A percentile compares a stretch with the other conserved stretches of the same genome.
phyloP scores from a whole-genome alignment of 2,888 invertebrate species.

The Notocelia uddmanniana region DNA sequence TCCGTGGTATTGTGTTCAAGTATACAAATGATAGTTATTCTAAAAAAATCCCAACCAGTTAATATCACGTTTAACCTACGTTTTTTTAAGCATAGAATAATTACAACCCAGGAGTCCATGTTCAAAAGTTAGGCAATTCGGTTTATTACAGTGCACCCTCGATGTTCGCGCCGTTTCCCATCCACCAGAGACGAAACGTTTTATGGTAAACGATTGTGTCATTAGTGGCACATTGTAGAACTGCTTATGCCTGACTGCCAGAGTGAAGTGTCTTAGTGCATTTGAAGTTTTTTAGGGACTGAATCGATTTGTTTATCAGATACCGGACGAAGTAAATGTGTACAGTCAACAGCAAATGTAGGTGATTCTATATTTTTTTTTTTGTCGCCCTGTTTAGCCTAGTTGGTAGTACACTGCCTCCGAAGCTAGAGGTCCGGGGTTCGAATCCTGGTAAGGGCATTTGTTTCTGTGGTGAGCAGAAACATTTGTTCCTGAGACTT shows the following conservation, averaged over 20 bases:
- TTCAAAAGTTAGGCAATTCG: background rate
- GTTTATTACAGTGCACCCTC: background rate
- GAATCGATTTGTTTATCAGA: background rate
- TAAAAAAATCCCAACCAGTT: no score
- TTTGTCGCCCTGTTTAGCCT: no score
- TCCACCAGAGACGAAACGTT: constrained; percentile 12
- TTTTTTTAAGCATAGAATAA: background rate
- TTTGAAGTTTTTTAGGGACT: background rate
- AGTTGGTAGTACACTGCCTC: no score
- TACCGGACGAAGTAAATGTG: background rate
- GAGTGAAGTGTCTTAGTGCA: background rate
- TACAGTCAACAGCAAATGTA: no score
- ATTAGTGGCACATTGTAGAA: constrained; percentile 18
- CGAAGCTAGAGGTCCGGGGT: no score
- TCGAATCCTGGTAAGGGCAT: no score
- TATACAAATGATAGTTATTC: no score
- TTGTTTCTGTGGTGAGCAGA: no score
- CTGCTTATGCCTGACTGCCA: constrained; percentile 9
- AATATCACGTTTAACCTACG: no score
- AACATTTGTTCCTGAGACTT: no score
- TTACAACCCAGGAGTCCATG: constrained; percentile 1
- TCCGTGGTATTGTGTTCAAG: no score
- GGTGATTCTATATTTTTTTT: no score
- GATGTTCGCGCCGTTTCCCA: constrained; percentile 7
- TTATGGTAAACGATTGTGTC: constrained; percentile 32